These are phyloP conservation scores for Bembecia ichneumoniformis DNA, from an alignment of 2,888 invertebrate species.

Conservation along the genomic window DNA sequence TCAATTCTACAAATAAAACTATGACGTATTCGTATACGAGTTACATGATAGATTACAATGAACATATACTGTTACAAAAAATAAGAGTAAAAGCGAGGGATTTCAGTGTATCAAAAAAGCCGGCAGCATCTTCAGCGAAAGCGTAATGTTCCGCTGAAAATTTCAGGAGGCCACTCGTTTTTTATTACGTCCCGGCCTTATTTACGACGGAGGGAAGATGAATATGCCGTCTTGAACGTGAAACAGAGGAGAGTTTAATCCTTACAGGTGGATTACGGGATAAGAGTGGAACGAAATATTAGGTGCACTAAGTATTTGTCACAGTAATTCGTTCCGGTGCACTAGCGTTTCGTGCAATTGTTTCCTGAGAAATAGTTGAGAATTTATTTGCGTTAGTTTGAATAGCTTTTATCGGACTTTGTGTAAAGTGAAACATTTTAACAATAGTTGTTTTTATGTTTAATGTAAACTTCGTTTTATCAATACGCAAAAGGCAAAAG, in stretches of 20 bases:
- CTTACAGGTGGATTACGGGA: not conserved
- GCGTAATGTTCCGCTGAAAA: not conserved
- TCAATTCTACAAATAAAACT: no score
- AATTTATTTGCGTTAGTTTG: no score
- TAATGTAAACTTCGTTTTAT: no score
- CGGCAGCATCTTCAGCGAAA: not conserved
- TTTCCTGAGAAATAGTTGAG: no score
- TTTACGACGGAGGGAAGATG: not conserved
- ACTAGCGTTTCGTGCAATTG: no score
- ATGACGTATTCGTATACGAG: no score
- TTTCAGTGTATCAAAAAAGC: not conserved
- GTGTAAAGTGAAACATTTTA: no score
- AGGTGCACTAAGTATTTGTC: not conserved
- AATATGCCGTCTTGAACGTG: not conserved
- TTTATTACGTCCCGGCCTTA: conserved; percentile 1
- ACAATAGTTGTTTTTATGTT: no score
- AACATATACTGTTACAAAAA: not conserved
- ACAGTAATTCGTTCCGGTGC: not conserved
- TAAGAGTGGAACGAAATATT: not conserved
- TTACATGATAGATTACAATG: no score
- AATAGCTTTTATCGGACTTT: no score
- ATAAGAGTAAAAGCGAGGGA: not conserved
- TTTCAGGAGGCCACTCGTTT: conserved; percentile 1
- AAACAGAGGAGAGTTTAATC: not conserved
- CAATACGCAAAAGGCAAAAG: no score